Evolutionary conservation across 2,888 invertebrate genomes (phyloP), one percentile per base, ranked within the genome.

Genomic region (Drosophila yooni): DNA sequence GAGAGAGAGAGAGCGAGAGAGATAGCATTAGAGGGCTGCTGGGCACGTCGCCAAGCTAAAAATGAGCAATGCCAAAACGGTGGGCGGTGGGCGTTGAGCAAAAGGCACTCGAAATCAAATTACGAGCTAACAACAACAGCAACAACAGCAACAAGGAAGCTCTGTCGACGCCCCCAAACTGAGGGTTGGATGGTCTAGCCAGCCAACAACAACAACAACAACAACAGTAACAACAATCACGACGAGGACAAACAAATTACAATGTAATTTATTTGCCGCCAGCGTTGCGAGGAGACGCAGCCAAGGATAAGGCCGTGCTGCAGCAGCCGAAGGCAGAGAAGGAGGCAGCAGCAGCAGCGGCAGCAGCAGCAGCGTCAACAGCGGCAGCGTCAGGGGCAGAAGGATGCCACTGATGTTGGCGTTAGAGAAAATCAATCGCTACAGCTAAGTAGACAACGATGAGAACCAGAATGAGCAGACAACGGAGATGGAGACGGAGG

Each of bases 241-340:
- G 70, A 64, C 70, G 70, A 80, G 73, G 52, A 79, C 81, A 82
- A 82, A 88, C 89, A 91, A 92, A 91, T 91, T 92, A 91, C 91
- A 82, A 84, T 85, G 84, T 91, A 91, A 91, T 91, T 89, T 87
- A 87, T 87, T 87, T 86, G 84, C 75, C 83, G 87, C 84, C 89
- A 81, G 69, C 67, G 69, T 62, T 68, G 78, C 63, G 66, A 69
- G 48, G 34, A 73, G 57, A 66, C 46, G 43, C 62, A 60, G 60
- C 46, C 61, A 70, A 76, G 66, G 66, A 70, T 63, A 59, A 56
- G 38, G 63, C 48, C 52, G 50, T 50, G 25, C 50, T 50, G 50
- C 27, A 27, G 50, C 27, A 27, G 50, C 50, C 46, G 8, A 46
- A 1, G 25, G 25, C 36, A 38, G 27, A 15, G 38, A 10, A 11